Evolutionary conservation across 2,888 invertebrate genomes (phyloP), one percentile per base, ranked within the genome.

Genomic region (Pachliopta kotzebuea): DNA sequence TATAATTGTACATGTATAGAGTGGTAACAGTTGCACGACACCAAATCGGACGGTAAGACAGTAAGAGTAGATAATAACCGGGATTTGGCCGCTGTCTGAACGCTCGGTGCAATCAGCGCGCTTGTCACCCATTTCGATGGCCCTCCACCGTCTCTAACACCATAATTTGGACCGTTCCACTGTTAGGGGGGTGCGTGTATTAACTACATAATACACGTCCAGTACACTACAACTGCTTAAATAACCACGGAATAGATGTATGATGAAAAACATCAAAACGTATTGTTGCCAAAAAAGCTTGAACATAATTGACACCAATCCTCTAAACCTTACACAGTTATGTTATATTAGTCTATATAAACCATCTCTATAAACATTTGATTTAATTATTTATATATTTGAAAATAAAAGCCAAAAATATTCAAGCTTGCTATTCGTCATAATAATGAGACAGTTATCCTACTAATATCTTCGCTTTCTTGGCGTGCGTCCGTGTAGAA

Each of bases 81-180:
- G 75, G 78, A 79, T 80, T 76, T 78, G 70, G 50, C 31, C 45
- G n/a, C 14, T 29, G 11, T n/a, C 4, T 37, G 29, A 42, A 18
- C 63, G 61, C 58, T 37, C 53, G 66, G 56, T 69, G 80, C 78
- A 83, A 83, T 83, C 81, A 83, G 70, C 63, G 68, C 76, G 71
- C 74, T 78, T 78, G 75, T 78, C 67, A 64, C 68, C 68, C 66
- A 70, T 68, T 70, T 71, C 70, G 73, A 67, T 70, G 71, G 70
- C 71, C 69, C 74, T 76, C 67, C 69, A 72, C 70, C 67, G 70
- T 67, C 68, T 58, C 60, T 65, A 60, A 68, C 68, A 60, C 71
- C 68, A 63, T 68, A 67, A 72, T 72, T 72, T 67, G 62, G 60
- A 61, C 59, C 53, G 14, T 42, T 67, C 62, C 66, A 65, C 23